Evolutionary conservation across 2,888 invertebrate genomes (phyloP), one percentile per base, ranked within the genome.

Genomic region (Cylindroiulus punctatus): DNA sequence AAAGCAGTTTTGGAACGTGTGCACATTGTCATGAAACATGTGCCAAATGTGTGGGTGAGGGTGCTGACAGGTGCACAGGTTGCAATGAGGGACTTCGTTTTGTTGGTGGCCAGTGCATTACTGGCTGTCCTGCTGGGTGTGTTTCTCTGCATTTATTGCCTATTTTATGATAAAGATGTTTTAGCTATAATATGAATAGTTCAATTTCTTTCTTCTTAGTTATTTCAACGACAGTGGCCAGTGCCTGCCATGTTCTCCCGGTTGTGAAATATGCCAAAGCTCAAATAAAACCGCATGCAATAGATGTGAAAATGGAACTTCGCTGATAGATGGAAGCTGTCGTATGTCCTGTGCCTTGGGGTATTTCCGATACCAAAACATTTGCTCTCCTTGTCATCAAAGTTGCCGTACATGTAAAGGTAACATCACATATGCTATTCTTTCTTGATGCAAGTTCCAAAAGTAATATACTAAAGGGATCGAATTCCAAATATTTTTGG

Each of bases 171-270:
- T 52, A n/a, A 47, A 47, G n/a, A n/a, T 14, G n/a, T 19, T 52
- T 52, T 19, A 8, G 52, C 14, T 47, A 14, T n/a, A 1, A n/a
- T 52, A 19, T 10, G 81, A 26, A 36, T 22, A 30, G 19, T 7
- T 12, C 4, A 22, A 26, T 40, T 81, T 40, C 10, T 83, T 83
- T 44, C 5, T 83, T 12, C n/a, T 17, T 19, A 83, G 84, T 83
- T 40, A 42, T 83, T 83, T 83, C 84, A 83, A 47, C 17, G 84
- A 40, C 26, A 83, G 44, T 42, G 84, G 84, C 47, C 81, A 87
- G 40, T 96, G 96, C 90, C 92, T 96, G 89, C 93, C 93, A 88
- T 97, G 97, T 91, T 94, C 95, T 0, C 93, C 94, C 0, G 96
- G 96, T 83, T 97, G 96, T 90, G 92, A 93, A 81, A 93, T 94